These are phyloP conservation scores for Muscidifurax raptorellus DNA, from an alignment of 1,140 invertebrate species.

Conservation along the genomic window DNA sequence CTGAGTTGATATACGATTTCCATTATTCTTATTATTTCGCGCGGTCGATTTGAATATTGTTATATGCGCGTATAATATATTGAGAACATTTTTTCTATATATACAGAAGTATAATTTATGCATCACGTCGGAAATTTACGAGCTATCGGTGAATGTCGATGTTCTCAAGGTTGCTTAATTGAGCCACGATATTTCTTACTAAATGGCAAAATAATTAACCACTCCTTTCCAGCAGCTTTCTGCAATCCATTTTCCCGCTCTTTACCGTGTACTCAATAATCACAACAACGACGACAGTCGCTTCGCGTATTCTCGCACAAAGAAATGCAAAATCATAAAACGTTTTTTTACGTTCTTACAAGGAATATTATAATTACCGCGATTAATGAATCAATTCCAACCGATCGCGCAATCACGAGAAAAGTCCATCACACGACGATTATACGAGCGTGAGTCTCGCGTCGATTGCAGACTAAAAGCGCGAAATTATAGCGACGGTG, in stretches of 20 bases:
- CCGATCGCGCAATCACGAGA: slow-evolving; percentile 28
- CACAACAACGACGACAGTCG: not conserved
- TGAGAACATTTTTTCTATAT: not conserved
- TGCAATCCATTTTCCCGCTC: too few relatives aligned
- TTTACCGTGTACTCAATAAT: too few relatives aligned
- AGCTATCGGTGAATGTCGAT: not conserved
- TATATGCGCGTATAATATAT: not conserved
- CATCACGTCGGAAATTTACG: not conserved
- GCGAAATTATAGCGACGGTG: not conserved
- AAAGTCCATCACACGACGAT: not conserved
- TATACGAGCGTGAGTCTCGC: not conserved
- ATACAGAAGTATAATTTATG: not conserved
- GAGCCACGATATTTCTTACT: not conserved
- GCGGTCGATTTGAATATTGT: too few relatives aligned
- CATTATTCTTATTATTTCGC: not conserved
- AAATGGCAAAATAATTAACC: too few relatives aligned
- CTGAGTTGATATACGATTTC: not conserved
- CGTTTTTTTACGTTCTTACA: not conserved
- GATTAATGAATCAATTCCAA: slow-evolving; percentile 36
- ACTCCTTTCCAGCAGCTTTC: too few relatives aligned
- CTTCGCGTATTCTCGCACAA: not conserved
- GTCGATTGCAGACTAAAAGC: not conserved
- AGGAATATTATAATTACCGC: slow-evolving; percentile 12
- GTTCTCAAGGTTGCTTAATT: not conserved
- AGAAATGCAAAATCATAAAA: not conserved